Conservation (phyloP, 2,797 vertebrate species). For the Clarias pachynema region DNA sequence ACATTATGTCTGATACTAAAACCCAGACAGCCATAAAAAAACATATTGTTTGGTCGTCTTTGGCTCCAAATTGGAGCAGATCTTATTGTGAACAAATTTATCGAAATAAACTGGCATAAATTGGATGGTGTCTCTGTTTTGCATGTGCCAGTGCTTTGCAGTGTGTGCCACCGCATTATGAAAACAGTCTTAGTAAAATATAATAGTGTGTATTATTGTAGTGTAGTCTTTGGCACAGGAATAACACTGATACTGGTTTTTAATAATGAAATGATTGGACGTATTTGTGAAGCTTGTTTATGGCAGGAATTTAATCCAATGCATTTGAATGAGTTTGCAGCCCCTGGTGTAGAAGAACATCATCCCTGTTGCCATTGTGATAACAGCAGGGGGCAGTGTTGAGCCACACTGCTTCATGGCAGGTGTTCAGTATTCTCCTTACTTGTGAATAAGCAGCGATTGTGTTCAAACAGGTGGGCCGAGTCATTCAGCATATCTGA, state of each 20-base stretch:
- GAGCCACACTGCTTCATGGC: constrained; percentile 36
- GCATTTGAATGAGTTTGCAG: background rate
- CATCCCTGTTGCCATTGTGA: background rate
- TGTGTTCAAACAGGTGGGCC: constrained; percentile 48
- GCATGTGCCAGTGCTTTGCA: background rate
- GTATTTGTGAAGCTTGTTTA: background rate
- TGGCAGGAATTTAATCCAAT: background rate
- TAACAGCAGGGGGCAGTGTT: constrained; percentile 69
- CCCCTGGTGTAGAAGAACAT: background rate
- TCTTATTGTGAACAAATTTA: background rate
- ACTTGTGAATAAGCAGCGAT: constrained; percentile 46
- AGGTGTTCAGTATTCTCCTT: constrained; percentile 40
- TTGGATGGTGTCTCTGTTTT: background rate
- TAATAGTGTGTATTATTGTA: background rate
- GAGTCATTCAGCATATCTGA: constrained; percentile 51
- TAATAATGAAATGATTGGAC: background rate
- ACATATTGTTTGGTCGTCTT: background rate
- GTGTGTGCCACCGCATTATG: background rate
- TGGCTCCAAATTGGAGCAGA: background rate
- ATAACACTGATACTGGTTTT: background rate
- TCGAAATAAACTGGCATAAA: background rate
- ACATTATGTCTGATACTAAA: background rate
- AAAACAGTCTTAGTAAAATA: background rate
- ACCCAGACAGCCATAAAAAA: background rate
- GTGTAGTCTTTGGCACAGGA: background rate